These are phyloP conservation scores for Myanophis thanlyinensis DNA, from an alignment of 2,113 vertebrate genomes.

Conservation along the genomic window DNA sequence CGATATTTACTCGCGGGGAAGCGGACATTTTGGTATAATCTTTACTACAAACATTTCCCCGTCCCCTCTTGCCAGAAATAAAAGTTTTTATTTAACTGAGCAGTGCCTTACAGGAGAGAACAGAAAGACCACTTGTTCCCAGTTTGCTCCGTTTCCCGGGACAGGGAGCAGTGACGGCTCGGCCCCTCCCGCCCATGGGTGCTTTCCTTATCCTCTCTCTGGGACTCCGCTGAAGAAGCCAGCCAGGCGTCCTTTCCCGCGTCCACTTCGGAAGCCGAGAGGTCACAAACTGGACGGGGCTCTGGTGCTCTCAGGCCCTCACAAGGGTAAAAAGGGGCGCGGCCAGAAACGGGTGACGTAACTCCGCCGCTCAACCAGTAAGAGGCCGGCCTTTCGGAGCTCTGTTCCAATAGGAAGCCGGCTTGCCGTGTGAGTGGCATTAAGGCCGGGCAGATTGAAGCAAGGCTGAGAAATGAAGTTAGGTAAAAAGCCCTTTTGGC, in stretches of 20 bases:
- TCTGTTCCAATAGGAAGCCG: conserved; percentile 59
- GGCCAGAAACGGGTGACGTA: conserved; percentile 26
- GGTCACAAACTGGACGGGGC: conserved; percentile 36
- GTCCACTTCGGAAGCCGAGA: background rate
- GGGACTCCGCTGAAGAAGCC: background rate
- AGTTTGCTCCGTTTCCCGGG: background rate
- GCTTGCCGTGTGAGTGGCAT: conserved; percentile 58
- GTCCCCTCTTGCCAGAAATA: background rate
- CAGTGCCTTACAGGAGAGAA: background rate
- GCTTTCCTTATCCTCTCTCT: background rate
- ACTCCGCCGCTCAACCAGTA: conserved; percentile 43
- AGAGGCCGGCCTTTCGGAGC: background rate
- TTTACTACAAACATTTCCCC: background rate
- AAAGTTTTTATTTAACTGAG: background rate
- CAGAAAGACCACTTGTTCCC: background rate
- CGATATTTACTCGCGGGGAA: background rate
- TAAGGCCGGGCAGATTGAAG: conserved; percentile 45
- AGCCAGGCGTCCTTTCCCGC: background rate
- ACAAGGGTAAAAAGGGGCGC: background rate
- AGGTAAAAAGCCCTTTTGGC: conserved; percentile 63
- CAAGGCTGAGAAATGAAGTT: conserved; percentile 68
- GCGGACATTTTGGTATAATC: background rate
- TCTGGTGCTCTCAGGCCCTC: background rate
- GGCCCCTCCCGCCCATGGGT: background rate
- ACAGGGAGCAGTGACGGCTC: background rate